Evolutionary conservation across 2,113 vertebrate genomes (phyloP).

Genomic region (Vanacampus margaritifer): DNA sequence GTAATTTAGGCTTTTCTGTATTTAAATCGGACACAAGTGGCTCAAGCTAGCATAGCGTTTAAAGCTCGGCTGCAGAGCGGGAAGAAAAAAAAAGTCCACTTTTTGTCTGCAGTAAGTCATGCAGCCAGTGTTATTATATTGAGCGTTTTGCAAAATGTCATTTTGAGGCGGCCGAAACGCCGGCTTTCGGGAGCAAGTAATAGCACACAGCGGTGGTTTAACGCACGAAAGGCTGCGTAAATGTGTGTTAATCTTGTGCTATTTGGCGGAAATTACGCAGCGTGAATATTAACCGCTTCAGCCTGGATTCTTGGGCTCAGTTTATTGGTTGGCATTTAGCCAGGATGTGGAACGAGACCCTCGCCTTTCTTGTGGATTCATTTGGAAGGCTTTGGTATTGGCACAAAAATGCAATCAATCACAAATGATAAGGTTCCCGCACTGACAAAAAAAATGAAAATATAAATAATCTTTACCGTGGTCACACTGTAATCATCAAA

Average conservation of each 20-base stretch:
- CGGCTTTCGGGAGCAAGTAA: background rate
- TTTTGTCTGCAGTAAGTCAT: background rate
- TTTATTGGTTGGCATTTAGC: constrained; percentile 20
- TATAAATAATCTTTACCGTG: background rate
- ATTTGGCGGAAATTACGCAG: constrained; percentile 14
- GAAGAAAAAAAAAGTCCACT: background rate
- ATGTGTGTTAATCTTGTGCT: constrained; percentile 1
- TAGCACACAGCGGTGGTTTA: background rate
- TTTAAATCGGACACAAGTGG: background rate
- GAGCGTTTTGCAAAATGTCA: background rate
- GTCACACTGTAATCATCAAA: too few relatives aligned
- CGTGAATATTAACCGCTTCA: background rate
- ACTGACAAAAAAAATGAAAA: background rate
- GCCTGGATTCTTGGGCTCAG: background rate
- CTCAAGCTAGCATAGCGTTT: constrained; percentile 2
- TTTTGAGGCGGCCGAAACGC: background rate
- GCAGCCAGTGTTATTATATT: constrained; percentile 3
- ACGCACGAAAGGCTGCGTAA: background rate
- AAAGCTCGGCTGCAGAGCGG: background rate
- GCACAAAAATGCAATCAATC: background rate
- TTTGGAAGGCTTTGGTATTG: background rate
- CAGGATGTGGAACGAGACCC: constrained; percentile 21
- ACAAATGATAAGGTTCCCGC: background rate
- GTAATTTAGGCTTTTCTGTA: constrained; percentile 1
- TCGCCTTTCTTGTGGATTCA: background rate